Conservation (phyloP, 2,888 invertebrate genomes). For the Chirona hameri region DNA sequence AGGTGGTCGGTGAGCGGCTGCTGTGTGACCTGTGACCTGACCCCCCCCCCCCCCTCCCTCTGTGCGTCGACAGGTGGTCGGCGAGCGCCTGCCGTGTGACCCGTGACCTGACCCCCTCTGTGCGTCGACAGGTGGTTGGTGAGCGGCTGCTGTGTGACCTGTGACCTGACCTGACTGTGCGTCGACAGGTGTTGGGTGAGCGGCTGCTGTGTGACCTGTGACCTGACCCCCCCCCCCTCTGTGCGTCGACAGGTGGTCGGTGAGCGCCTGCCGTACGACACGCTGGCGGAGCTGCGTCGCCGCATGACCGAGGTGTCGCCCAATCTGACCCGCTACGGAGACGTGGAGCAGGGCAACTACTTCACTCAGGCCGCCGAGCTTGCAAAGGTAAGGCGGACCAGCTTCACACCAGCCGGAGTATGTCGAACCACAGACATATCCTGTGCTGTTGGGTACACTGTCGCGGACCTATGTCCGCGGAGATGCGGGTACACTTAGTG, state of each 20-base stretch:
- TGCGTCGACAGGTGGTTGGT: too few species aligned
- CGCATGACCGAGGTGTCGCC: slow-evolving; percentile 84
- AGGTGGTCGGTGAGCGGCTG: too few species aligned
- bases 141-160: too few species aligned
- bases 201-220: background rate
- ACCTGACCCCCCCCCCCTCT: slow-evolving; percentile 38
- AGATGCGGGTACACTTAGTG: too few species aligned
- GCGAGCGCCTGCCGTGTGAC: background rate
- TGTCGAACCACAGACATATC: too few species aligned
- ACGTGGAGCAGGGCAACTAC: slow-evolving; percentile 78
- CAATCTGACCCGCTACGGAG: slow-evolving; percentile 77
- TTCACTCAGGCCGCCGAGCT: slow-evolving; percentile 74
- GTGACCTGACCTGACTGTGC: background rate
- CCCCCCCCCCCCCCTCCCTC: too few species aligned
- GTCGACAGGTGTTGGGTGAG: background rate
- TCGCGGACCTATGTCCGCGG: too few species aligned
- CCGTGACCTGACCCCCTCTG: too few species aligned
- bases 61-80: too few species aligned
- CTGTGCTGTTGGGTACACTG: too few species aligned
- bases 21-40: too few species aligned
- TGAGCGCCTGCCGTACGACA: slow-evolving; percentile 77
- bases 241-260: slow-evolving; percentile 61
- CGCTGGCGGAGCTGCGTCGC: slow-evolving; percentile 71
- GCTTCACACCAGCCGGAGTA: too few species aligned
- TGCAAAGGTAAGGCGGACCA: slow-evolving; percentile 59